phyloP scores from a whole-genome alignment of 2,797 vertebrate genomes.

The Sternotherus odoratus region DNA sequence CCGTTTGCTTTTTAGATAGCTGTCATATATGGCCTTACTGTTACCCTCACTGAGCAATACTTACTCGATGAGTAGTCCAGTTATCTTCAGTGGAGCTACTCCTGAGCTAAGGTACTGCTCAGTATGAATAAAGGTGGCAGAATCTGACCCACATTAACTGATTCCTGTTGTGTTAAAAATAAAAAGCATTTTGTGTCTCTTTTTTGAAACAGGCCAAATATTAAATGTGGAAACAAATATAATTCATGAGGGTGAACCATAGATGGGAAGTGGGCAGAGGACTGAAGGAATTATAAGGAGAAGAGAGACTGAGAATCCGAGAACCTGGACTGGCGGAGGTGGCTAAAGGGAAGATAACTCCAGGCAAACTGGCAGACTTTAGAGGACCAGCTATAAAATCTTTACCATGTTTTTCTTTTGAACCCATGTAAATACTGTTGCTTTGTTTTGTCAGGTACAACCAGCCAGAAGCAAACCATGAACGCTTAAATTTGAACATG shows the following conservation, averaged over 20 bases:
- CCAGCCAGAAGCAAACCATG: neutral
- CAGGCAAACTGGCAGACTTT: neutral
- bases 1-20: neutral
- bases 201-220: neutral
- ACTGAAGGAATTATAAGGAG: neutral
- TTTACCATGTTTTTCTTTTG: neutral
- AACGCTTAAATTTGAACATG: neutral
- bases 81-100: neutral
- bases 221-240: neutral
- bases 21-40: neutral
- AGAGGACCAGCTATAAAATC: neutral
- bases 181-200: neutral
- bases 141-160: neutral
- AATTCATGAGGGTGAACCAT: neutral
- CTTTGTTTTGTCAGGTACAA: neutral
- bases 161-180: neutral
- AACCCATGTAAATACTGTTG: neutral
- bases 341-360: neutral
- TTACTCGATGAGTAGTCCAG: neutral
- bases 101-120: neutral
- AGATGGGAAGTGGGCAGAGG: neutral
- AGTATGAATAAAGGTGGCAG: neutral
- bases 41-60: neutral
- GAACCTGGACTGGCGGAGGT: rapidly evolving
- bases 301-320: neutral